Evolutionary conservation across 2,888 invertebrate species (phyloP).

Genomic region (Augiades crinisus): DNA sequence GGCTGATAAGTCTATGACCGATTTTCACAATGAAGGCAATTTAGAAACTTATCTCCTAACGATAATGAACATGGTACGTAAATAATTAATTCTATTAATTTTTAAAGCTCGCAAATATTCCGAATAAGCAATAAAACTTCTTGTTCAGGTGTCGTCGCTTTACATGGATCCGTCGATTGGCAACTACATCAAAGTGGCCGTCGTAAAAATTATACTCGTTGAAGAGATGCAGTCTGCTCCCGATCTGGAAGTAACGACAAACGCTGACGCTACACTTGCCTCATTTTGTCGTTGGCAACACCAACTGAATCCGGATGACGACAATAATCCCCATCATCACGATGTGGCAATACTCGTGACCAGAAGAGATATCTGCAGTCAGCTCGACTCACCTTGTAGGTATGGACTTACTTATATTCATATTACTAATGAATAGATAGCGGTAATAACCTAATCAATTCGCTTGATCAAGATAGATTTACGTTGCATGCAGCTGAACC

Average conservation of each 20-base stretch:
- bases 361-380: constrained; percentile 87
- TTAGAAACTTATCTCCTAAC: constrained; percentile 93
- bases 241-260: constrained; percentile 87
- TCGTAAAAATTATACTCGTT: constrained; percentile 91
- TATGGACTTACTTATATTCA: constrained; percentile 46
- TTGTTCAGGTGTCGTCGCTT: constrained; percentile 84
- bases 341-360: constrained; percentile 94
- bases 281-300: constrained; percentile 95
- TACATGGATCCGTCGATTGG: constrained; percentile 94
- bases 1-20: constrained; percentile 93
- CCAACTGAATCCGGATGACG: constrained; percentile 86
- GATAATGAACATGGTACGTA: constrained; percentile 93
- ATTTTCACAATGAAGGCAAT: constrained; percentile 91
- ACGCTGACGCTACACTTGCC: constrained; percentile 91
- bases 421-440: constrained; percentile 20
- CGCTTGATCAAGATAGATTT: constrained; percentile 24
- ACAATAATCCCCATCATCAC: constrained; percentile 92
- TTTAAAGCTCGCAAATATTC: not conserved
- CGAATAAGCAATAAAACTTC: constrained; percentile 8
- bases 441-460: constrained; percentile 16
- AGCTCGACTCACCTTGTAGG: constrained; percentile 78
- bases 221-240: constrained; percentile 84
- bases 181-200: constrained; percentile 94
- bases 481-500: constrained; percentile 17
- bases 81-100: constrained; percentile 1